phyloP scores from a whole-genome alignment of 1,140 invertebrate species.

The Drosophila sechellia region DNA sequence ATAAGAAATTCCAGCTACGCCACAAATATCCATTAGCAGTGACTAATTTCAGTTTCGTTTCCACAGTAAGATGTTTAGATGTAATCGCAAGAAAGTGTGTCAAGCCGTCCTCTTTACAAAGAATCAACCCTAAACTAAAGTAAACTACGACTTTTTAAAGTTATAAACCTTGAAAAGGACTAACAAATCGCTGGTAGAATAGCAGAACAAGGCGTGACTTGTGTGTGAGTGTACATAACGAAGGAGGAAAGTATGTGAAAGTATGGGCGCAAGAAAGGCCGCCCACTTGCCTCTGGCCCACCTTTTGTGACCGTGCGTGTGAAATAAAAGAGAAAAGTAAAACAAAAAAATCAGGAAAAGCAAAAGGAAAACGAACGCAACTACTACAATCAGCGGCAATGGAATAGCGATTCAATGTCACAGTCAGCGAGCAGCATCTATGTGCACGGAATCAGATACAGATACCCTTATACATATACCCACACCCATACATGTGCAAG shows the following conservation, averaged over 20 bases:
- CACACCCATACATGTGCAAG: constrained; percentile 20
- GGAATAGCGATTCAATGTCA: constrained; percentile 78
- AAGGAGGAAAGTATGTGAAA: constrained; percentile 55
- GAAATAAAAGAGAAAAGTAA: constrained; percentile 54
- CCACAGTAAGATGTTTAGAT: constrained; percentile 56
- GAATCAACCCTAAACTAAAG: constrained; percentile 55
- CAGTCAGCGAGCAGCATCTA: constrained; percentile 39
- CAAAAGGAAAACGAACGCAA: constrained; percentile 14
- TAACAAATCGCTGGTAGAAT: constrained; percentile 43
- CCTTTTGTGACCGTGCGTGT: constrained; percentile 67
- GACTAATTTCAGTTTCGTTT: constrained; percentile 6
- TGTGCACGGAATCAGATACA: constrained; percentile 25
- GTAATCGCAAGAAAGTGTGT: constrained; percentile 69
- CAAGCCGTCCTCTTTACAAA: constrained; percentile 81
- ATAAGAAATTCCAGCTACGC: neutral
- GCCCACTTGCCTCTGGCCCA: constrained; percentile 57
- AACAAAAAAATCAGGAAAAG: constrained; percentile 12
- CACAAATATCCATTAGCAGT: no score
- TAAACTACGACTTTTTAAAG: constrained; percentile 55
- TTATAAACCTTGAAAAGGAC: constrained; percentile 26
- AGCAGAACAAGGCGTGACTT: constrained; percentile 48
- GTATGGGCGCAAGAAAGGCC: constrained; percentile 41
- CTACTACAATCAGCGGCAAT: constrained; percentile 35
- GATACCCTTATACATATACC: constrained; percentile 27
- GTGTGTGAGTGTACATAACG: constrained; percentile 38